Evolutionary conservation across 2,797 vertebrate genomes (phyloP).

Genomic region (Lithobates sylvaticus): DNA sequence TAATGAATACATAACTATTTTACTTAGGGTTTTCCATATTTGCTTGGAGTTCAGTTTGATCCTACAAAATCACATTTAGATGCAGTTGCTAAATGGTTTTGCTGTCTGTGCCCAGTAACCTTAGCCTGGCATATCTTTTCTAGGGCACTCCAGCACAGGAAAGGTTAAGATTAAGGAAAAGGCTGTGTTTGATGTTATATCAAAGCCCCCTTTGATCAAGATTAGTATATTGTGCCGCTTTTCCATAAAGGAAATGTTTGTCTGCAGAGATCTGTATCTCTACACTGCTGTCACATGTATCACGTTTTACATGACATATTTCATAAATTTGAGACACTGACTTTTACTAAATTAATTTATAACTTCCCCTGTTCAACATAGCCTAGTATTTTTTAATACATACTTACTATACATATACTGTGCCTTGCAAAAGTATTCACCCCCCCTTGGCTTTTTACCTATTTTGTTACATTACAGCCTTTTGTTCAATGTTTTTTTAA

Average conservation of each 20-base stretch:
- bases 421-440: too few species aligned
- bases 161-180: conserved; percentile 44
- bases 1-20: too few species aligned
- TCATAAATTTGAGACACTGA: background rate
- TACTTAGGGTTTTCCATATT: too few species aligned
- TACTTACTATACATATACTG: too few species aligned
- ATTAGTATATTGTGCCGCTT: conserved; percentile 50
- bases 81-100: background rate
- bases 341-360: too few species aligned
- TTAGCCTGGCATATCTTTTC: conserved; percentile 2
- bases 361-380: too few species aligned
- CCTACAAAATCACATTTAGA: too few species aligned
- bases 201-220: conserved; percentile 58
- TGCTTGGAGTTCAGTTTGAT: too few species aligned
- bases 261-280: conserved; percentile 41
- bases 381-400: too few species aligned
- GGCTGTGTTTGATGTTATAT: conserved; percentile 53
- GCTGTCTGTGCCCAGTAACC: conserved; percentile 7
- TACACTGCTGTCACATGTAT: conserved; percentile 26
- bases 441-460: too few species aligned
- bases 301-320: conserved; percentile 2
- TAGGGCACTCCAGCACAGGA: conserved; percentile 22
- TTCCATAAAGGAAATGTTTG: conserved; percentile 55
- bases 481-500: too few species aligned
- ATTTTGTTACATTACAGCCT: too few species aligned